Conservation (phyloP, 2,113 vertebrate species). For the Carassius gibelio region DNA sequence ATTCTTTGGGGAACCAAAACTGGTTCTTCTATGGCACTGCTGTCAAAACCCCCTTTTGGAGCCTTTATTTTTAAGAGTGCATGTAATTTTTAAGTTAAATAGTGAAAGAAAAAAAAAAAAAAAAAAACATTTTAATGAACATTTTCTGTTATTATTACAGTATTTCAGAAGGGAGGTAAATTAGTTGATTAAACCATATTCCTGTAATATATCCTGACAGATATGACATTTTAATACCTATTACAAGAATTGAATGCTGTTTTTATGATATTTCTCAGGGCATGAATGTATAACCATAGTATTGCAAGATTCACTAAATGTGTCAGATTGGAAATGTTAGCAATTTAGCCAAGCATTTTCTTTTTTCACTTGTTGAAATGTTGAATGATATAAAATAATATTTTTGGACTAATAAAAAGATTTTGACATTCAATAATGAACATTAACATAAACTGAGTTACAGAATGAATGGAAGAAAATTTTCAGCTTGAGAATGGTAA, state of each 20-base stretch:
- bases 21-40: too few species aligned
- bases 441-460: background rate
- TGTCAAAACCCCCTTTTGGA: too few species aligned
- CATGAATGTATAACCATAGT: background rate
- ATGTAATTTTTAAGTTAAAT: background rate
- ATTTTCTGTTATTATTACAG: background rate
- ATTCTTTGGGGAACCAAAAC: too few species aligned
- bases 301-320: conserved; percentile 27
- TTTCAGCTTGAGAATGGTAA: conserved; percentile 11
- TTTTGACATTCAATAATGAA: background rate
- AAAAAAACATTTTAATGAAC: background rate
- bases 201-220: background rate
- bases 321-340: conserved; percentile 33
- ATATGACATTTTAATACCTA: background rate
- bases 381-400: background rate
- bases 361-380: background rate
- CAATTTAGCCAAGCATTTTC: background rate
- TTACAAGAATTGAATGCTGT: background rate
- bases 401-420: background rate
- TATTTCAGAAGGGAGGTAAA: background rate
- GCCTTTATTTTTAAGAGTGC: too few species aligned
- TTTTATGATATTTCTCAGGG: background rate
- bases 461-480: background rate
- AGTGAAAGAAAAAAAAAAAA: background rate
- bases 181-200: background rate